Percentiles rank a stretch among this genome's conserved stretches.
Conservation (phyloP, 2,113 vertebrate species). For the Ciconia stormi region DNA sequence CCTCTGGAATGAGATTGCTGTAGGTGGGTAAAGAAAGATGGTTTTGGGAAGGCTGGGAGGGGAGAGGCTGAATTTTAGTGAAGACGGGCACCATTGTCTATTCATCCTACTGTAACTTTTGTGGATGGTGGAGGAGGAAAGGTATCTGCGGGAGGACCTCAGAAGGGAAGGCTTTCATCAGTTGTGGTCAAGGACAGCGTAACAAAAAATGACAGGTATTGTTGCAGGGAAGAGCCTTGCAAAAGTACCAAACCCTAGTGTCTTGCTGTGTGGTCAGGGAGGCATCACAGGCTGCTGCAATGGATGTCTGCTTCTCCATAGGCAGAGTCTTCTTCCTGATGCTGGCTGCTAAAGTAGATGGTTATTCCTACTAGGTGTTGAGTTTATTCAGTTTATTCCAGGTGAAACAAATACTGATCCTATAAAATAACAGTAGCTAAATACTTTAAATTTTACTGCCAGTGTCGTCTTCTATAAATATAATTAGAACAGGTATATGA, state of each 20-base stretch:
- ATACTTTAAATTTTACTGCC: background rate
- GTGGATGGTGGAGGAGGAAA: background rate
- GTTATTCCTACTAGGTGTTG: background rate
- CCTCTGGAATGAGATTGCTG: background rate
- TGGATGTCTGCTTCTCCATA: fast-evolving
- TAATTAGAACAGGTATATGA: background rate
- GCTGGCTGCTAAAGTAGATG: background rate
- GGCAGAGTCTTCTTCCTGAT: background rate
- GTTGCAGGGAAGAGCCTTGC: background rate
- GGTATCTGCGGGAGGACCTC: background rate
- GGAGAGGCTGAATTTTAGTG: background rate
- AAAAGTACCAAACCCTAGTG: background rate
- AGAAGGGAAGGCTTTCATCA: background rate
- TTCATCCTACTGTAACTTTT: background rate
- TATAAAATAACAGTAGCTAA: background rate
- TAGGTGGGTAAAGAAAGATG: fast-evolving
- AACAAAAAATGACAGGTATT: background rate
- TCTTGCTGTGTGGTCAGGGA: background rate
- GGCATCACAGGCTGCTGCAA: background rate
- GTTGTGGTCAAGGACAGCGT: fast-evolving
- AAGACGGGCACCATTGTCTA: fast-evolving
- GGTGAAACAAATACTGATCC: background rate
- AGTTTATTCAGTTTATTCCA: background rate
- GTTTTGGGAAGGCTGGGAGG: background rate
- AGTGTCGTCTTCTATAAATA: background rate